Evolutionary conservation across 2,888 invertebrate species (phyloP), one percentile per base, ranked within the genome.

Genomic region (Macrosoma leucophasiata): DNA sequence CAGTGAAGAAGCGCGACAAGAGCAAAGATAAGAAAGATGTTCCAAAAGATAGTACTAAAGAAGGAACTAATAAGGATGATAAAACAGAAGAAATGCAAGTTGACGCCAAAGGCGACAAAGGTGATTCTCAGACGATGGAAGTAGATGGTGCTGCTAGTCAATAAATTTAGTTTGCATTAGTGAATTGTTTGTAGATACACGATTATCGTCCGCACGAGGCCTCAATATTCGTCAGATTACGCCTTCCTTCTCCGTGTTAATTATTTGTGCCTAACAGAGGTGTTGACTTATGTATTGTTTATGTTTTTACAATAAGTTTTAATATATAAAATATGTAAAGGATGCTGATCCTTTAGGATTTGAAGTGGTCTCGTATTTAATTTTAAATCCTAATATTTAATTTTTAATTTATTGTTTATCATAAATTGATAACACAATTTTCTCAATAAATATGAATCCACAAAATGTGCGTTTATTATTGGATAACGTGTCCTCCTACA

Each of bases 341-440:
- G 57, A 67, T 60, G 56, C 58, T 63, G n/a, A 58, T 67, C 68
- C 62, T 65, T 55, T 61, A 66, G 68, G 69, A 70, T 73, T 72
- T 67, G 49, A 69, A 68, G 58, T 55, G 65, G 68, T 72, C 62
- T 67, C 67, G 58, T 66, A 49, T 58, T 60, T 15, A 36, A 62
- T 64, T 64, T 44, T 54, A 60, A 66, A 64, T 70, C 73, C 68
- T 73, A 67, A 75, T 71, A 64, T 61, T 65, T 65, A 73, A 68
- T 72, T n/a, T n/a, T n/a, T 79, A 72, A 78, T 79, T 84, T 82
- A 82, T 84, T 79, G 79, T 78, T 79, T 78, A 82, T 78, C 78
- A 66, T 59, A 58, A 69, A 58, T 63, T 68, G 82, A 74, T 81
- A 81, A 84, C 81, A 71, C 67, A 74, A 74, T 73, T 81, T 79